phyloP scores from a whole-genome alignment of 2,113 vertebrate species.

The Phycodurus eques region DNA sequence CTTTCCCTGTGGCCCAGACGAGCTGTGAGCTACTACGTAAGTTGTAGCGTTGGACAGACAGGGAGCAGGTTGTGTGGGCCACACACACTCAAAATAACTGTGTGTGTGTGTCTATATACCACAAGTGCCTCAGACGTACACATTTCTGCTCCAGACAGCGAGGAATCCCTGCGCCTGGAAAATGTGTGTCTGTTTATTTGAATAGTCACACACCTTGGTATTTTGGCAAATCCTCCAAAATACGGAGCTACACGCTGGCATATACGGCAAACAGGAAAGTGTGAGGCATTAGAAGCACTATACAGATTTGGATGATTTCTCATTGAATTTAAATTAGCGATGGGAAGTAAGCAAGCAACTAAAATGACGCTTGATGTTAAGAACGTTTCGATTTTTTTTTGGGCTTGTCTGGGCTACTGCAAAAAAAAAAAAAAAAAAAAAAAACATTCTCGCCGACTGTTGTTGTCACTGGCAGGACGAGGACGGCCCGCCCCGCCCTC shows the following conservation, averaged over 20 bases:
- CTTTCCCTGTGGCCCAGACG: neutral
- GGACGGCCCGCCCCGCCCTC: neutral
- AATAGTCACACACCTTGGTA: slow-evolving; percentile 43
- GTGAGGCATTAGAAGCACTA: slow-evolving; percentile 10
- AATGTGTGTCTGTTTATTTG: slow-evolving; percentile 65
- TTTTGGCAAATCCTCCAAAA: slow-evolving; percentile 48
- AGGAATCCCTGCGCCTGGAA: slow-evolving; percentile 62
- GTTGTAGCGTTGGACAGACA: slow-evolving; percentile 16
- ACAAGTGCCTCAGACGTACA: slow-evolving; percentile 50
- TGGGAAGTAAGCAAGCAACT: neutral
- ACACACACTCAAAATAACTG: slow-evolving; percentile 51
- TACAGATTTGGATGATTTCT: slow-evolving; percentile 14
- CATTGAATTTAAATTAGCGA: neutral
- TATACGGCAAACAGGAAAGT: slow-evolving; percentile 14
- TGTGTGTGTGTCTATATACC: slow-evolving; percentile 41
- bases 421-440: slow-evolving; percentile 13
- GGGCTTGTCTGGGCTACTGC: slow-evolving; percentile 39
- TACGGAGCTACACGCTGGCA: slow-evolving; percentile 30
- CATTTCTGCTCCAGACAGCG: slow-evolving; percentile 45
- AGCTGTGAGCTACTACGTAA: slow-evolving; percentile 13
- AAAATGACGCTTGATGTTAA: neutral
- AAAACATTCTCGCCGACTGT: slow-evolving; percentile 28
- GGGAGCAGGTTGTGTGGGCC: slow-evolving; percentile 25
- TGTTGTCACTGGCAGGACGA: slow-evolving; percentile 52
- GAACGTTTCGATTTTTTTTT: slow-evolving; percentile 12